These are phyloP conservation scores for Cinclus mexicanus DNA, from an alignment of 2,113 vertebrate genomes.

Conservation along the genomic window DNA sequence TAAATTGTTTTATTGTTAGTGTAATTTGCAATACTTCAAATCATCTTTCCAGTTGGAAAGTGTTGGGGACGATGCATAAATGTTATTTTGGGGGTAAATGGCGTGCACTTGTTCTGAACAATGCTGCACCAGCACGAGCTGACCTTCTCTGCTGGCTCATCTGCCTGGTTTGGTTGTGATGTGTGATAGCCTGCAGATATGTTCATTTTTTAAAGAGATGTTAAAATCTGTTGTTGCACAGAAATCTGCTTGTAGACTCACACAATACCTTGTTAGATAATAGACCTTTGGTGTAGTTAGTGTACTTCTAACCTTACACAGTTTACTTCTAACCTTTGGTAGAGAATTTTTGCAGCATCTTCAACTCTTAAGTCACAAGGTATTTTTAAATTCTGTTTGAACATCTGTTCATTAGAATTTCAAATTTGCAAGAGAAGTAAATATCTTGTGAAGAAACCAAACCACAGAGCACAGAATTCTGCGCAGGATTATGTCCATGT, in stretches of 20 bases:
- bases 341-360: not conserved
- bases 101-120: not conserved
- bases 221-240: not conserved
- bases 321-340: not conserved
- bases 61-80: not conserved
- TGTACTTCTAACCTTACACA: not conserved
- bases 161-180: not conserved
- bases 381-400: constrained; percentile 37
- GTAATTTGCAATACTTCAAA: not conserved
- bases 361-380: not conserved
- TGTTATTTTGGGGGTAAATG: not conserved
- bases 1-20: not conserved
- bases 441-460: not conserved
- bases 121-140: not conserved
- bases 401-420: constrained; percentile 41
- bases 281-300: not conserved
- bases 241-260: not conserved
- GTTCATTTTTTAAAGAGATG: not conserved
- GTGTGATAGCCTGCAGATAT: not conserved
- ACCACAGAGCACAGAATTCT: not conserved
- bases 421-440: constrained; percentile 18
- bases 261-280: not conserved
- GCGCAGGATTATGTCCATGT: not conserved
- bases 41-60: not conserved
- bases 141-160: not conserved